Evolutionary conservation across 2,888 invertebrate species (phyloP), one percentile per base, ranked within the genome.

Genomic region (Nemoura dubitans): DNA sequence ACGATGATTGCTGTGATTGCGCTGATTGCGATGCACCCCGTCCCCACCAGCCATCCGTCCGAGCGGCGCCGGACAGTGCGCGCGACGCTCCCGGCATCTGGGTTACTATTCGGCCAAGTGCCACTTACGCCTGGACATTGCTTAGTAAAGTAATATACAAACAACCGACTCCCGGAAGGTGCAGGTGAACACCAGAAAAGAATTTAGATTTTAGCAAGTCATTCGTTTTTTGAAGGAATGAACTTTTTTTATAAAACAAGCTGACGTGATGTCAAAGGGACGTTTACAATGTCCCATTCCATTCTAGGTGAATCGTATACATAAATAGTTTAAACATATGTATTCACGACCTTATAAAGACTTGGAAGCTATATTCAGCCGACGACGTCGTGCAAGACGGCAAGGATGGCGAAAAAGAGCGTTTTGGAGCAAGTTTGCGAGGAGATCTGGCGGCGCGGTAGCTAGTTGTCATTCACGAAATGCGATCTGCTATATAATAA

Each of bases 141-240:
- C 78, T n/a, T 10, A 26, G 21, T 26, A 78, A 10, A 78, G 27
- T 27, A 78, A 78, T 78, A 27, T 26, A 5, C 26, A 78, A 78
- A 26, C 26, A 78, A 78, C 21, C 78, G n/a, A n/a, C 78, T 78
- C 78, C 78, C 78, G 78, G 78, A 78, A 78, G 78, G 28, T 78
- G 26, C 36, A 36, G 36, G 78, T 28, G 78, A 78, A 78, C 28
- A 27, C 28, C 78, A 27, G 27, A 78, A 78, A 28, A 27, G 78
- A 27, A 27, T 78, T 78, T 78, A 27, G 26, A 27, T 78, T 42
- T 83, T 83, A 16, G 83, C 83, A 83, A 83, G 83, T 83, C 83
- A 83, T 83, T 83, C 59, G 83, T 83, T 83, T 83, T 83, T 83
- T 78, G 26, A 26, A 78, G 78, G 26, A 26, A 78, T 27, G 78